Conservation (phyloP, 2,888 invertebrate genomes). For the Pyrrhia umbra region DNA sequence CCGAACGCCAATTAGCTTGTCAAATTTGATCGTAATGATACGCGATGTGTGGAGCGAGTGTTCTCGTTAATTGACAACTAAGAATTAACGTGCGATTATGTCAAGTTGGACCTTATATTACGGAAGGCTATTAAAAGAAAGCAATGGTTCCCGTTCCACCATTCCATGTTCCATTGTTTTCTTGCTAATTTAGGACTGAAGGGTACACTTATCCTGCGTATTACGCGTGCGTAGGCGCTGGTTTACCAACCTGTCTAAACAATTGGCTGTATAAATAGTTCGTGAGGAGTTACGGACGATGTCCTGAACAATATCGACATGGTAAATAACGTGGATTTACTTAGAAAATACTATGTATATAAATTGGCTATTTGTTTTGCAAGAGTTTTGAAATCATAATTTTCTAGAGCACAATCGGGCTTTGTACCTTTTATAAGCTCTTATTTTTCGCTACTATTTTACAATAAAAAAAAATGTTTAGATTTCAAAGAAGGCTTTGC, state of each 20-base stretch:
- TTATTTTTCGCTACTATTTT: too few relatives aligned
- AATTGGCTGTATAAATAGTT: conserved; percentile 62
- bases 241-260: conserved; percentile 61
- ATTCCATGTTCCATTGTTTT: conserved; percentile 62
- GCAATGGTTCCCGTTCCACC: conserved; percentile 36
- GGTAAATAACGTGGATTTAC: conserved; percentile 19
- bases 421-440: too few relatives aligned
- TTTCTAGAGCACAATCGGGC: too few relatives aligned
- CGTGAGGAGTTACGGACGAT: conserved; percentile 41
- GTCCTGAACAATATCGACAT: conserved; percentile 35
- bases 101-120: conserved; percentile 36
- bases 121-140: conserved; percentile 46
- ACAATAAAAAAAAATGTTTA: too few relatives aligned
- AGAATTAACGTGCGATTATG: conserved; percentile 47
- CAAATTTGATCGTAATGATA: conserved; percentile 66
- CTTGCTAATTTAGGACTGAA: conserved; percentile 63
- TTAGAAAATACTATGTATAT: not conserved
- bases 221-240: conserved; percentile 62
- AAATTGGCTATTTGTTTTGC: conserved; percentile 1
- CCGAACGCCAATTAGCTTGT: conserved; percentile 68
- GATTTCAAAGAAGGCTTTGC: not conserved
- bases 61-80: conserved; percentile 62
- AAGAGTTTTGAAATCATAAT: not conserved
- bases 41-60: conserved; percentile 53
- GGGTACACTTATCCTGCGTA: conserved; percentile 62